phyloP scores from a whole-genome alignment of 2,113 vertebrate genomes.

The Dicaeum eximium region DNA sequence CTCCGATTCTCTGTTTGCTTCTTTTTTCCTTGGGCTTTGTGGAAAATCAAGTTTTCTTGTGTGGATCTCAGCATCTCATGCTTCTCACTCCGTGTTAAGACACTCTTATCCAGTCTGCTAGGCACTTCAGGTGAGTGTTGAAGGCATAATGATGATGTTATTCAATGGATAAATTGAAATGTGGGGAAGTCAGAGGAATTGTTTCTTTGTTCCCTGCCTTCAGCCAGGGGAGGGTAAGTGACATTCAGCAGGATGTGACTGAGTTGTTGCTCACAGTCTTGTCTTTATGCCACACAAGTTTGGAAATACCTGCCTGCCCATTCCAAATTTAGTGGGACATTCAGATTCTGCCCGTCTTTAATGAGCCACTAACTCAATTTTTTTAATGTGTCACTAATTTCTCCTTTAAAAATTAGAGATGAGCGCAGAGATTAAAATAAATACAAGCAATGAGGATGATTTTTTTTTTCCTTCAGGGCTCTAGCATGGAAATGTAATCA shows the following conservation, averaged over 20 bases:
- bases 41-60: not conserved
- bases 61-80: not conserved
- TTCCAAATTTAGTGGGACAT: not conserved
- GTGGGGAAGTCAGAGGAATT: not conserved
- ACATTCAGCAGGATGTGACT: not conserved
- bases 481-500: conserved; percentile 11
- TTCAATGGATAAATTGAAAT: not conserved
- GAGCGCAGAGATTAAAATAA: conserved; percentile 8
- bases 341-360: not conserved
- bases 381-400: not conserved
- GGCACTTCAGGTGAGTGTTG: not conserved
- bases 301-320: not conserved
- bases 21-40: not conserved
- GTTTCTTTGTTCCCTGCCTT: not conserved
- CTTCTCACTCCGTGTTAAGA: not conserved
- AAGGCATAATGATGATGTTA: not conserved
- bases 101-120: not conserved
- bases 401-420: not conserved
- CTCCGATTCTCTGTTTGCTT: not conserved
- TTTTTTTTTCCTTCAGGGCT: not conserved
- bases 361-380: not conserved
- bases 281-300: not conserved
- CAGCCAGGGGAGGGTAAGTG: not conserved
- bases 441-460: not conserved
- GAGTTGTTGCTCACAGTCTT: not conserved